Evolutionary conservation across 2,113 vertebrate genomes (phyloP).

Genomic region (Cephalopterus ornatus): DNA sequence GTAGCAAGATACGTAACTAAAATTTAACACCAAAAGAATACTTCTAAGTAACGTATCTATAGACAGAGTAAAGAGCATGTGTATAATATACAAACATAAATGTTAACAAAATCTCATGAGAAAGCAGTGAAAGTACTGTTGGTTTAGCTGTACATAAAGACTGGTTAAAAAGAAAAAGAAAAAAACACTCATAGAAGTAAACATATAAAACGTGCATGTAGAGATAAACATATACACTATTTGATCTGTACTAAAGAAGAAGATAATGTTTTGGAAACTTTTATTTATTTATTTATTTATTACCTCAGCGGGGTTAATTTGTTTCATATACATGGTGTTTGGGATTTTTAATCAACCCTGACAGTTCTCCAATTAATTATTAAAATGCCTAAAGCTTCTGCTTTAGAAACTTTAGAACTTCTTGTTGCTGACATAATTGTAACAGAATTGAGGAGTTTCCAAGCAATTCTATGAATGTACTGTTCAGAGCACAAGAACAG

Average conservation of each 20-base stretch:
- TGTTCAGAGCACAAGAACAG: background rate
- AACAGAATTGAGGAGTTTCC: background rate
- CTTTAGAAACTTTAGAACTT: background rate
- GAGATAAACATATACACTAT: background rate
- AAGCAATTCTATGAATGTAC: background rate
- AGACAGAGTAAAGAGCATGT: background rate
- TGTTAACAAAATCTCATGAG: background rate
- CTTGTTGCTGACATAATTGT: background rate
- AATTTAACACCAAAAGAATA: background rate
- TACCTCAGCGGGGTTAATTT: background rate
- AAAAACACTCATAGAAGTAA: background rate
- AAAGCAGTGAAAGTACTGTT: background rate
- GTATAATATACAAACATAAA: background rate
- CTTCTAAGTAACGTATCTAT: background rate
- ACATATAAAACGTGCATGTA: background rate
- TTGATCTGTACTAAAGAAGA: background rate
- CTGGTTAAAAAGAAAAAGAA: background rate
- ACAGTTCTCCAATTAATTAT: background rate
- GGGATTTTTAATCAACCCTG: background rate
- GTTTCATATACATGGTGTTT: background rate
- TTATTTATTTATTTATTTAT: background rate
- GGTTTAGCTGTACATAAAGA: background rate
- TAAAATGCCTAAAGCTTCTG: background rate
- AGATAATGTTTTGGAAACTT: background rate
- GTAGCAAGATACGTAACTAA: background rate